phyloP scores from a whole-genome alignment of 1,140 invertebrate genomes.

The Augochlora pura region DNA sequence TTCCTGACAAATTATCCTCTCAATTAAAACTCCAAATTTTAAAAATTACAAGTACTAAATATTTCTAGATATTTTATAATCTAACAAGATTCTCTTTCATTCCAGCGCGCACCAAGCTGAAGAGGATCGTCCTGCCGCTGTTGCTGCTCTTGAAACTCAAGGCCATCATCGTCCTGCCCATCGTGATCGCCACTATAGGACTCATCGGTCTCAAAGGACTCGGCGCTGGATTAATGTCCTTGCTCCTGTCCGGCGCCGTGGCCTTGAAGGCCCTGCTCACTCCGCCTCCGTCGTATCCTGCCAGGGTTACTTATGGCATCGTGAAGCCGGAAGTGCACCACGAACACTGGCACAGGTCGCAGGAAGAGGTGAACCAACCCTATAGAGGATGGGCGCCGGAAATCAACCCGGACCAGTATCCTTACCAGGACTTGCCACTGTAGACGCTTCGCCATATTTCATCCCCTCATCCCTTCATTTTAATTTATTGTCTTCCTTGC shows the following conservation, averaged over 20 bases:
- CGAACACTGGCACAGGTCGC: conserved; percentile 80
- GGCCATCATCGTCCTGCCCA: conserved; percentile 83
- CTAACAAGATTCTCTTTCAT: conserved; percentile 57
- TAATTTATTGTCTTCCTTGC: conserved; percentile 52
- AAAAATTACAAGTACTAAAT: not conserved
- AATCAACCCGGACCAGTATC: conserved; percentile 70
- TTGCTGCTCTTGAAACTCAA: conserved; percentile 84
- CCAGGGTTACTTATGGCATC: conserved; percentile 79
- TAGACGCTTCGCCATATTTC: conserved; percentile 18
- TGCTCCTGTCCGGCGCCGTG: conserved; percentile 82
- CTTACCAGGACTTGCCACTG: conserved; percentile 73
- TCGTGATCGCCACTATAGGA: conserved; percentile 82
- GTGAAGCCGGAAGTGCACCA: conserved; percentile 78
- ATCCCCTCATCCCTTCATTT: conserved; percentile 61
- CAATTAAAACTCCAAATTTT: too few relatives aligned
- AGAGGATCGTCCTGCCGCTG: conserved; percentile 83
- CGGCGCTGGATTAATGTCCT: conserved; percentile 83
- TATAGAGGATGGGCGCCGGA: conserved; percentile 75
- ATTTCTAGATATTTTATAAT: not conserved
- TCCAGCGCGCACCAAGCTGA: conserved; percentile 83
- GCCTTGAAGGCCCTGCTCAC: conserved; percentile 80
- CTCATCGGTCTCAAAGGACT: conserved; percentile 85
- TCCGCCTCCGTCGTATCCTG: conserved; percentile 67
- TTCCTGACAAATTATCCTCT: too few relatives aligned
- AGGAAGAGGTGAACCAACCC: conserved; percentile 74